Evolutionary conservation across 2,797 vertebrate species (phyloP).

Genomic region (Myotis findleyi): DNA sequence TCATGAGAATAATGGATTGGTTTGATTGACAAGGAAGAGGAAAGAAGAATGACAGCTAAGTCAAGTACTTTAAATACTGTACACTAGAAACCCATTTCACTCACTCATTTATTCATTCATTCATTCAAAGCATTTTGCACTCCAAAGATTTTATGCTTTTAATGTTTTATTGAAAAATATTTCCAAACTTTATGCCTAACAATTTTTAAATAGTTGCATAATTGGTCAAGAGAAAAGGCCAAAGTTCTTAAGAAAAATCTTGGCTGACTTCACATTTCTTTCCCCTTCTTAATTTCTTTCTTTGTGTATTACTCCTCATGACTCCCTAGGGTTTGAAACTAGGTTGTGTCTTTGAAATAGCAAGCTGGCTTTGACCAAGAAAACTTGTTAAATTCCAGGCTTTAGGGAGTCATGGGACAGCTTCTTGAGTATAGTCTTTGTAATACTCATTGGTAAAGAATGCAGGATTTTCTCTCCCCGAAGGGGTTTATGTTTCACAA

Average conservation of each 20-base stretch:
- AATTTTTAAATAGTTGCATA: constrained; percentile 41
- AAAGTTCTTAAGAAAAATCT: constrained; percentile 58
- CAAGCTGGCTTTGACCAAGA: constrained; percentile 41
- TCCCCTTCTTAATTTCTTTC: not conserved
- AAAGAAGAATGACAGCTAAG: not conserved
- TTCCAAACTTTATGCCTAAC: not conserved
- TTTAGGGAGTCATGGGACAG: not conserved
- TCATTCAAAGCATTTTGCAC: not conserved
- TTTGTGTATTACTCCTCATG: not conserved
- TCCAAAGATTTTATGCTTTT: constrained; percentile 31
- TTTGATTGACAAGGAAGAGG: not conserved
- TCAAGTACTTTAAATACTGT: not conserved
- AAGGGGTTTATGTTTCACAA: constrained; percentile 40
- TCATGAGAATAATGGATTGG: not conserved
- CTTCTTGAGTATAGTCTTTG: not conserved
- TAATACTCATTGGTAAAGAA: constrained; percentile 23
- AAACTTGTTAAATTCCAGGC: not conserved
- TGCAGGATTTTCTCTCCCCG: constrained; percentile 5
- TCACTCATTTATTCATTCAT: not conserved
- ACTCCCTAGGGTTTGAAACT: constrained; percentile 39
- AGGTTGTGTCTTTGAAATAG: not conserved
- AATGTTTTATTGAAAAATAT: constrained; percentile 43
- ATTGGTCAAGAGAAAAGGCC: constrained; percentile 12
- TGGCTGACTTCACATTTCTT: not conserved
- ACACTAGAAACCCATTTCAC: not conserved